phyloP scores from a whole-genome alignment of 2,888 invertebrate genomes.

The Cyrtodaria siliqua region DNA sequence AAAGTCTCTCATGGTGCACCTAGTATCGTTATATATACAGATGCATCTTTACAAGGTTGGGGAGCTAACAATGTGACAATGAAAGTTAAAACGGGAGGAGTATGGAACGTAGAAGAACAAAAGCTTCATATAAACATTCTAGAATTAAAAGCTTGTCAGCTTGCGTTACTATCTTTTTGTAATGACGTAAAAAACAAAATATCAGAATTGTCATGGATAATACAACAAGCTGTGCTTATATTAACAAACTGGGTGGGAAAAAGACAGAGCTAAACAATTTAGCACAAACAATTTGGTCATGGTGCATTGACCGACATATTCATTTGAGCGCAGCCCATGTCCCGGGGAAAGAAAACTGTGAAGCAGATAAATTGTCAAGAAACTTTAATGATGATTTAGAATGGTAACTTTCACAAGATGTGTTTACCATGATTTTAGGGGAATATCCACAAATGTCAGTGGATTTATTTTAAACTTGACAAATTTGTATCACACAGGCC shows the following conservation, averaged over 20 bases:
- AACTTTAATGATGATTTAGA: constrained; percentile 48
- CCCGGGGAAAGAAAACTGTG: constrained; percentile 29
- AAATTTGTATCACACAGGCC: constrained; percentile 15
- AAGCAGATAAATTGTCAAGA: constrained; percentile 48
- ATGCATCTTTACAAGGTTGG: constrained; percentile 15
- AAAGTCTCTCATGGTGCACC: constrained; percentile 14
- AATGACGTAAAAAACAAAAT: constrained; percentile 14
- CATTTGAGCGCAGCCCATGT: constrained; percentile 39
- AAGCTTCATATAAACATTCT: constrained; percentile 28
- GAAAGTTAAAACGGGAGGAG: constrained; percentile 5
- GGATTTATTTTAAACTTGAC: constrained; percentile 21
- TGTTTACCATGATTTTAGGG: constrained; percentile 13
- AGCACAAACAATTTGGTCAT: constrained; percentile 31
- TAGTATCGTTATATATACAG: constrained; percentile 3
- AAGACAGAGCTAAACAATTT: constrained; percentile 20
- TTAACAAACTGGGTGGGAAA: constrained; percentile 49
- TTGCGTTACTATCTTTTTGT: constrained; percentile 15
- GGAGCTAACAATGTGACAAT: constrained; percentile 12
- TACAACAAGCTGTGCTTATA: constrained; percentile 44
- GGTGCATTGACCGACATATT: constrained; percentile 28
- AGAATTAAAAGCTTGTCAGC: constrained; percentile 17
- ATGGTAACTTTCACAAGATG: constrained; percentile 32
- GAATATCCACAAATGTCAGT: not conserved
- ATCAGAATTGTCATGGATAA: constrained; percentile 31
- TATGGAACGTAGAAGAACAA: constrained; percentile 38